A percentile compares a stretch with the other conserved stretches of the same genome.
Conservation (phyloP, 2,888 invertebrate species). For the Lamellibrachia satsuma region DNA sequence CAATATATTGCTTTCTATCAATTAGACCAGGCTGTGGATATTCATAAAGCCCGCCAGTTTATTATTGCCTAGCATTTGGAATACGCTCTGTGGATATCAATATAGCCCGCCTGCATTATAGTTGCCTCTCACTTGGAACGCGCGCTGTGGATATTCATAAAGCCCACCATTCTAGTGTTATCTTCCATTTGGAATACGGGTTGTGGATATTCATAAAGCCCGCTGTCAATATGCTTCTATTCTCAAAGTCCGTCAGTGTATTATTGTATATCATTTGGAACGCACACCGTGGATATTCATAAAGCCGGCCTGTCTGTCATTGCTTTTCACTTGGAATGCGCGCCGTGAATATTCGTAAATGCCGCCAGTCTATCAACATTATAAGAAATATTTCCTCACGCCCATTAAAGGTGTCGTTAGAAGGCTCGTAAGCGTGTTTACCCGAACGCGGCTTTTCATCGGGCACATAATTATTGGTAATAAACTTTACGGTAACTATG, state of each 20-base stretch:
- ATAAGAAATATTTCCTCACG: background rate
- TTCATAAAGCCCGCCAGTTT: background rate
- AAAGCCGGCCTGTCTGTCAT: background rate
- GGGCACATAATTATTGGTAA: background rate
- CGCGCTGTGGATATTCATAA: background rate
- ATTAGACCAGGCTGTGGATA: background rate
- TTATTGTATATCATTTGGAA: background rate
- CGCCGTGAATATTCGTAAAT: background rate
- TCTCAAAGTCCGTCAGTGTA: background rate
- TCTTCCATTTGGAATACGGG: background rate
- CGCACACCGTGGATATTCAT: background rate
- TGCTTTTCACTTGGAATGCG: background rate
- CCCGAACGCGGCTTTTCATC: conserved; percentile 1
- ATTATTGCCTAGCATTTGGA: background rate
- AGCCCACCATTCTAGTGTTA: too few relatives aligned
- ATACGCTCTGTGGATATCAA: background rate
- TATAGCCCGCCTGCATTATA: background rate
- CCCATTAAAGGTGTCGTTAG: background rate
- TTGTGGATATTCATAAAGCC: background rate
- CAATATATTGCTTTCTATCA: background rate
- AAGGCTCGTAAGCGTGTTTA: background rate
- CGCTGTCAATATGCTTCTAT: background rate
- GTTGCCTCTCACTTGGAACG: too few relatives aligned
- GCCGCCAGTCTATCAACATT: background rate
- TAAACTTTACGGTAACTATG: background rate